Percentiles rank a stretch among this genome's conserved stretches.
These are phyloP conservation scores for Rhingia rostrata DNA, from an alignment of 2,888 invertebrate genomes.

Conservation along the genomic window DNA sequence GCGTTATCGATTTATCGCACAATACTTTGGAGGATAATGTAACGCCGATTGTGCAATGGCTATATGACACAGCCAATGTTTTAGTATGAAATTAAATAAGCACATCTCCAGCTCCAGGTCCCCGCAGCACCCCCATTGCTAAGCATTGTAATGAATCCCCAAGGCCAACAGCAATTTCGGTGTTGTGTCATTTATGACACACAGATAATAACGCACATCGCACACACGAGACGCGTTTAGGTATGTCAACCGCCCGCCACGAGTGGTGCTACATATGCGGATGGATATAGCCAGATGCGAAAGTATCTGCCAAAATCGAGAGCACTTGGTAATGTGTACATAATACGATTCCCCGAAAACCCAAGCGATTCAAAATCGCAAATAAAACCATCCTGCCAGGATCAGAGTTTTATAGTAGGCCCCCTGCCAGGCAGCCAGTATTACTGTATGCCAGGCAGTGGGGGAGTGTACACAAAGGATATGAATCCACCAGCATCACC, in stretches of 20 bases:
- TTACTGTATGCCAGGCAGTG: neutral
- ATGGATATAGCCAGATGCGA: slow-evolving; percentile 25
- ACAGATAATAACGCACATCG: slow-evolving; percentile 71
- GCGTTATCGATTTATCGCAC: slow-evolving; percentile 68
- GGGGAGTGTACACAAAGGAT: slow-evolving; percentile 45
- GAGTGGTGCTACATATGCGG: slow-evolving; percentile 20
- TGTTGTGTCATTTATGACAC: slow-evolving; percentile 71
- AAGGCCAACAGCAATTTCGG: slow-evolving; percentile 70
- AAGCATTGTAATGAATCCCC: slow-evolving; percentile 68
- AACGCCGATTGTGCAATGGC: slow-evolving; percentile 57
- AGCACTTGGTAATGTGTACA: slow-evolving; percentile 68
- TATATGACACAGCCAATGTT: slow-evolving; percentile 15
- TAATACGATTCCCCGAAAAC: slow-evolving; percentile 70
- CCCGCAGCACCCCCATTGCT: slow-evolving; percentile 6
- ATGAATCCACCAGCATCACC: slow-evolving; percentile 17
- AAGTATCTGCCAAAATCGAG: slow-evolving; percentile 62
- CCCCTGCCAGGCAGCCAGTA: slow-evolving; percentile 14
- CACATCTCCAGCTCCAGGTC: slow-evolving; percentile 34
- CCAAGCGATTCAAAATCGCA: slow-evolving; percentile 66
- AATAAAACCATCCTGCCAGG: slow-evolving; percentile 65
- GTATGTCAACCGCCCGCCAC: slow-evolving; percentile 33
- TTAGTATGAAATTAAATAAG: slow-evolving; percentile 52
- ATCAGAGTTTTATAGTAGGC: slow-evolving; percentile 20
- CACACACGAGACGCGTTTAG: slow-evolving; percentile 48
- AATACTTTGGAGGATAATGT: slow-evolving; percentile 64